Base-by-base conservation (phyloP, 2,113 vertebrate species). In the Fregetta grallaria region DNA sequence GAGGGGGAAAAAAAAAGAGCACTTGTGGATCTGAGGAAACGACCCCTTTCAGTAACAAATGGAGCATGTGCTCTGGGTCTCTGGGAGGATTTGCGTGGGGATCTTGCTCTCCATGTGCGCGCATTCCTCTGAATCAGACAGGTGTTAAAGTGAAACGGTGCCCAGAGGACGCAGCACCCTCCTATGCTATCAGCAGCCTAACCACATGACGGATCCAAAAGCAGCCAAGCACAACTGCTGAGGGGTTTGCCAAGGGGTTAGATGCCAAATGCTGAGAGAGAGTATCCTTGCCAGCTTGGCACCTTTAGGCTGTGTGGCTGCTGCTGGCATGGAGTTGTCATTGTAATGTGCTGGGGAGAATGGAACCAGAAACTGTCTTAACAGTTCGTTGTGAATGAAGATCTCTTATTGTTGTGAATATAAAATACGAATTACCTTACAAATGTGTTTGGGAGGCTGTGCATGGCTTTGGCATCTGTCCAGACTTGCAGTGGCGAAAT, bases 271-370 rank as follows among this genome's bases (percentile, higher is more conserved):
- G 84, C 87, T 66, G 85, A 71, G 70, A 86, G 63, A 59, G 92
- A 89, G 42, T 67, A 96, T 97, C 96, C 90, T 72, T 97, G 95
- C 97, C 97, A 96, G 98, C 97, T 92, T 96, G 97, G 97, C 97
- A 97, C 97, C 97, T 97, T 47, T 42, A 52, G 89, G 75, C 94
- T 97, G 42, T 85, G 96, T 96, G 98, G 96, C 34, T 45, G 96
- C 92, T 94, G 91, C 95, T 96, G 95, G 96, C 84, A 19, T 10
- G 71, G 91, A 71, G 80, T 11, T 81, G 94, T 95, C 77, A 13
- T 59, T 95, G 92, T 95, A 88, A 83, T 30, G 78, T n/a, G 67
- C 83, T 55, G 66, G 71, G 74, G 66, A 92, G 95, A 96, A 95
- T 36, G 63, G 93, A 94, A 96, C 81, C 94, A 97, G 93, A 94